These are phyloP conservation scores for Papilio aristodemus DNA, from an alignment of 1,140 invertebrate genomes.

Conservation along the genomic window DNA sequence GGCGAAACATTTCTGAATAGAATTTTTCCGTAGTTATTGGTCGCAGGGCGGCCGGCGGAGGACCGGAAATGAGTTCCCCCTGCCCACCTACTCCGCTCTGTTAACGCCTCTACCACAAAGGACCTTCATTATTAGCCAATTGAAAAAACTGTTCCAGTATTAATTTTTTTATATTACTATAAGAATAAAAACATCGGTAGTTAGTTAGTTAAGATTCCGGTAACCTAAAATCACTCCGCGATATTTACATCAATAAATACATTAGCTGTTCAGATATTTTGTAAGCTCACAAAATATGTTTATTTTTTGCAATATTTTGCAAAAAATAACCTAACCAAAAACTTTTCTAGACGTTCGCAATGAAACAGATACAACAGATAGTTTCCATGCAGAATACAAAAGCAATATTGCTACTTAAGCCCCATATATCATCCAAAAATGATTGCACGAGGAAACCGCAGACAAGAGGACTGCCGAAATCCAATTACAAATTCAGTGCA, in stretches of 20 bases:
- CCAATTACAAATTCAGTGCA: conserved; percentile 52
- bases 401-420: conserved; percentile 29
- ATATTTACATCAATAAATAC: not conserved
- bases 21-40: conserved; percentile 73
- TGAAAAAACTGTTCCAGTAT: conserved; percentile 53
- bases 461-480: conserved; percentile 40
- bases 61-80: conserved; percentile 74
- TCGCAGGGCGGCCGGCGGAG: conserved; percentile 60
- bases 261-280: no score
- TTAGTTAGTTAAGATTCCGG: not conserved
- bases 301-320: no score
- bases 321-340: no score
- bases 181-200: not conserved
- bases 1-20: conserved; percentile 61
- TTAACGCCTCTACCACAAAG: conserved; percentile 36
- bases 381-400: conserved; percentile 3
- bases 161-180: conserved; percentile 28
- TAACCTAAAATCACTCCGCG: not conserved
- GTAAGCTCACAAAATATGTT: no score
- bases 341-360: no score
- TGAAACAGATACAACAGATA: not conserved
- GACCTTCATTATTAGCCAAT: conserved; percentile 68
- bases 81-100: conserved; percentile 29
- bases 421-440: conserved; percentile 34
- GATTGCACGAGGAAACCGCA: conserved; percentile 35